Percentiles rank a stretch among this genome's conserved stretches.
Conservation (phyloP, 2,888 invertebrate genomes). For the Dryocosmus kuriphilus region DNA sequence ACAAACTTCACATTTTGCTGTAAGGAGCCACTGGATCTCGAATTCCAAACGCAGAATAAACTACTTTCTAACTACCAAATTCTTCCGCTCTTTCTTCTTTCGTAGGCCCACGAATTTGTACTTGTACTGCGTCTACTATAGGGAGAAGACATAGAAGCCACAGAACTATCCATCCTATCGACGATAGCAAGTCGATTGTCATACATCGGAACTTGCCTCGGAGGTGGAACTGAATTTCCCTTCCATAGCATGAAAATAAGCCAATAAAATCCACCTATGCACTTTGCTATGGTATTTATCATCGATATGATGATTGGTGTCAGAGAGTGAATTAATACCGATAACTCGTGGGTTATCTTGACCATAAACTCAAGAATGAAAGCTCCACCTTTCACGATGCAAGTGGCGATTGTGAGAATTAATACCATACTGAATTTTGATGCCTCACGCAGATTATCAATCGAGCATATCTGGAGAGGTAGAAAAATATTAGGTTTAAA, state of each 20-base stretch:
- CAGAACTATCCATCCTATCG: neutral
- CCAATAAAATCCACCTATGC: slow-evolving; percentile 75
- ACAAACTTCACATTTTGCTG: neutral
- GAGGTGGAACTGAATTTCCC: slow-evolving; percentile 48
- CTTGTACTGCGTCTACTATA: neutral
- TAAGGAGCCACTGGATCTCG: neutral
- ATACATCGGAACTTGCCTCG: slow-evolving; percentile 48
- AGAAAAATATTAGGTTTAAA: slow-evolving; percentile 19
- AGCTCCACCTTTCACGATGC: slow-evolving; percentile 64
- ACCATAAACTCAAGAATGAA: slow-evolving; percentile 71
- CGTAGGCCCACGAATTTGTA: neutral
- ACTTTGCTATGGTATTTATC: slow-evolving; percentile 72
- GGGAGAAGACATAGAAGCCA: neutral
- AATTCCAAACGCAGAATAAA: neutral
- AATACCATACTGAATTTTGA: slow-evolving; percentile 69
- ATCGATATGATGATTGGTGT: slow-evolving; percentile 73
- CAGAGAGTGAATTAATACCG: slow-evolving; percentile 64
- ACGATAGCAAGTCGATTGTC: slow-evolving; percentile 40
- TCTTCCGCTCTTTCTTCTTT: neutral
- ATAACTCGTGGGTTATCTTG: slow-evolving; percentile 70
- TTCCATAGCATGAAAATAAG: slow-evolving; percentile 71
- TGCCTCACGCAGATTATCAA: slow-evolving; percentile 67
- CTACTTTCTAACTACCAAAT: neutral
- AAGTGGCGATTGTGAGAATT: slow-evolving; percentile 66
- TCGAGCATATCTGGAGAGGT: slow-evolving; percentile 66